These are phyloP conservation scores for Centrocercus urophasianus DNA, from an alignment of 2,113 vertebrate species.

Conservation along the genomic window DNA sequence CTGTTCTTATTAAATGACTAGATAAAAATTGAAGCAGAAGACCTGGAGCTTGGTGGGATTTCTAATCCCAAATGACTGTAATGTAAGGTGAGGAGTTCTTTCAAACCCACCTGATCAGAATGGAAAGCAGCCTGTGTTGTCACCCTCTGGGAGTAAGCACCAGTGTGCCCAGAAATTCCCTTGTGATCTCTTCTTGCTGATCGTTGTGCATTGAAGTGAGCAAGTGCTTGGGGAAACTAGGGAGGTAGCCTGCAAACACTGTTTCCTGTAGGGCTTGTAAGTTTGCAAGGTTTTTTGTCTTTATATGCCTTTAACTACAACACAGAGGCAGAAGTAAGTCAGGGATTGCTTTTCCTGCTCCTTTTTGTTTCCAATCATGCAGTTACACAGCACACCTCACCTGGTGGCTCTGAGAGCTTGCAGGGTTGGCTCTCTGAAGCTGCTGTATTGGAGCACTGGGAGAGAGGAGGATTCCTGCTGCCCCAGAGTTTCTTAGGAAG, in stretches of 20 bases:
- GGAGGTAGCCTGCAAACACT: not conserved
- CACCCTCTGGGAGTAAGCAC: fast-evolving
- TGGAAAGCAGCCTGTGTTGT: not conserved
- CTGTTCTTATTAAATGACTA: not conserved
- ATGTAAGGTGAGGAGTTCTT: not conserved
- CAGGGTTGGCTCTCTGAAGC: not conserved
- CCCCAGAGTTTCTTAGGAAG: not conserved
- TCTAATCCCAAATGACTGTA: not conserved
- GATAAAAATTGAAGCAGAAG: not conserved
- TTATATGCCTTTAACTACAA: not conserved
- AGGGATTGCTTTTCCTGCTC: not conserved
- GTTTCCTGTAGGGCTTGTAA: not conserved
- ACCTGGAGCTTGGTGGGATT: not conserved
- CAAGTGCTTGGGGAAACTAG: not conserved
- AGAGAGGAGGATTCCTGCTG: not conserved
- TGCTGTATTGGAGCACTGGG: not conserved
- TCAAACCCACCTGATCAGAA: not conserved
- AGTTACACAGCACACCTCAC: not conserved
- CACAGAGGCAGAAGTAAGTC: not conserved
- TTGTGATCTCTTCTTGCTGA: not conserved
- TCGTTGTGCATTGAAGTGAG: not conserved
- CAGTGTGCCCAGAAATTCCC: not conserved
- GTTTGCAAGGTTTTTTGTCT: not conserved
- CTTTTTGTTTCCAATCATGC: not conserved
- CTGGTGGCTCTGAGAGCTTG: not conserved